phyloP scores from a whole-genome alignment of 2,797 vertebrate species.

The Acestrorhynchus altus region DNA sequence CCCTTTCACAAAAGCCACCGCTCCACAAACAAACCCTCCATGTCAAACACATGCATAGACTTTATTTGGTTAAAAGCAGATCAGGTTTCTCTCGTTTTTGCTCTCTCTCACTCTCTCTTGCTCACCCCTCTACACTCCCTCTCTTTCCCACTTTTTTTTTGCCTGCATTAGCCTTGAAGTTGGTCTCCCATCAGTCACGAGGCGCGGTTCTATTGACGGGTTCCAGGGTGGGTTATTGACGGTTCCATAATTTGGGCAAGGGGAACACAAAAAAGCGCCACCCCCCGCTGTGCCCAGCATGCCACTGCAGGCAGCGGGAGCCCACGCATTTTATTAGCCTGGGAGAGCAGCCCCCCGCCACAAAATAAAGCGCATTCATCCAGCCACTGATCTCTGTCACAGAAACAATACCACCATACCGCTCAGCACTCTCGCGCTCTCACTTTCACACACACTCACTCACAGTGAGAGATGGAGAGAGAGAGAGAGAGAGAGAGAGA shows the following conservation, averaged over 20 bases:
- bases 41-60: constrained; percentile 37
- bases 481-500: constrained; percentile 13
- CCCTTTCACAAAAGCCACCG: constrained; percentile 43
- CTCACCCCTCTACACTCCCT: neutral
- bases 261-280: constrained; percentile 81
- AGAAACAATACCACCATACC: constrained; percentile 82
- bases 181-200: constrained; percentile 80
- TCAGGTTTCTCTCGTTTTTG: constrained; percentile 47
- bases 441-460: constrained; percentile 37
- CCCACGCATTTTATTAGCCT: constrained; percentile 85
- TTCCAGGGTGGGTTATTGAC: constrained; percentile 84
- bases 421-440: constrained; percentile 58
- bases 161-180: constrained; percentile 80
- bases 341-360: constrained; percentile 81
- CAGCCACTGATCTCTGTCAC: constrained; percentile 86
- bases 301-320: constrained; percentile 84
- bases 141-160: constrained; percentile 48
- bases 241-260: constrained; percentile 87
- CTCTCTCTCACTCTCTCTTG: neutral
- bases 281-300: constrained; percentile 84
- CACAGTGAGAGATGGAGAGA: constrained; percentile 20
- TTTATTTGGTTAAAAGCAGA: constrained; percentile 50
- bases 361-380: constrained; percentile 83
- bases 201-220: constrained; percentile 82
- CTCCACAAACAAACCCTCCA: constrained; percentile 35